Percentiles rank a stretch among this genome's conserved stretches.
Conservation (phyloP, 1,140 invertebrate species). For the Bombus cullumanus region DNA sequence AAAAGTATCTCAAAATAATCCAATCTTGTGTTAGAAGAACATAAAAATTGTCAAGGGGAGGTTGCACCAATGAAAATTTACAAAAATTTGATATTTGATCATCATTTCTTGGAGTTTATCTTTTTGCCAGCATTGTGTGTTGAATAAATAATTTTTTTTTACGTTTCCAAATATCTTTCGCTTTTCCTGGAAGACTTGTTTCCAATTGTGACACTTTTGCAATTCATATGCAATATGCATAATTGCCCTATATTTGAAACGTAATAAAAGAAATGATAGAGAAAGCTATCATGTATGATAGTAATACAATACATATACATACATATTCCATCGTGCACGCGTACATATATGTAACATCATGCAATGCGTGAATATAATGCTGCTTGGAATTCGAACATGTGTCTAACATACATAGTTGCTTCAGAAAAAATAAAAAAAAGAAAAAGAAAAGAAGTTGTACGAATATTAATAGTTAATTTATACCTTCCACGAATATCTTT, state of each 20-base stretch:
- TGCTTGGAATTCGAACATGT: not conserved
- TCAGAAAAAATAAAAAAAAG: not conserved
- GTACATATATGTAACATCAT: slow-evolving; percentile 1
- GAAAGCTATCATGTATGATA: not conserved
- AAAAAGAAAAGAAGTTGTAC: not conserved
- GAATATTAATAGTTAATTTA: not conserved
- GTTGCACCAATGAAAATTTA: too few relatives aligned
- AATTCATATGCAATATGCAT: too few relatives aligned
- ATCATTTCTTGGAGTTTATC: too few relatives aligned
- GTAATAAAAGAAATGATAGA: slow-evolving; percentile 5
- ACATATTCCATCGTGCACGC: not conserved
- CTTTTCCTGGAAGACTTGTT: too few relatives aligned
- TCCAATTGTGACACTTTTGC: not conserved
- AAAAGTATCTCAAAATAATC: not conserved
- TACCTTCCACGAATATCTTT: not conserved
- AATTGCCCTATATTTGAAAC: too few relatives aligned
- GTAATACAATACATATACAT: not conserved
- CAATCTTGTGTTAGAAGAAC: not conserved
- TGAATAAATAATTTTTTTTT: too few relatives aligned
- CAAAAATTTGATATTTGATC: too few relatives aligned
- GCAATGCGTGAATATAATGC: not conserved
- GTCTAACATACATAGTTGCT: not conserved
- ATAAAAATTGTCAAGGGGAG: too few relatives aligned
- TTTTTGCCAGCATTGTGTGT: too few relatives aligned
- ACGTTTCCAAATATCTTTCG: too few relatives aligned